A percentile compares a stretch with the other conserved stretches of the same genome.
These are phyloP conservation scores for Gymnorhina tibicen DNA, from an alignment of 2,113 vertebrate genomes.

Conservation along the genomic window DNA sequence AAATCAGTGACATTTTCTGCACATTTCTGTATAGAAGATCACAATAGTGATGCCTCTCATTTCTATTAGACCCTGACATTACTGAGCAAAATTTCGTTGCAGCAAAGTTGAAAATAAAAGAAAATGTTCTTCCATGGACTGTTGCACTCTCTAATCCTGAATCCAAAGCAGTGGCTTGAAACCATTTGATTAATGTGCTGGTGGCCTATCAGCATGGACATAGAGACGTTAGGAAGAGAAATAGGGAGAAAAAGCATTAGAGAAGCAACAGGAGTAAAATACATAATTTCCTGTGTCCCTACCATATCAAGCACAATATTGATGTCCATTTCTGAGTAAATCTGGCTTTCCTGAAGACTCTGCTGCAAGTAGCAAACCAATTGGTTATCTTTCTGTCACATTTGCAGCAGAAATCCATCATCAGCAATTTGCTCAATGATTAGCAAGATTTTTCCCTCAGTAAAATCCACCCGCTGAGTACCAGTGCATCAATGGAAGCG, in stretches of 20 bases:
- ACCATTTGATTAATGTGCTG: background rate
- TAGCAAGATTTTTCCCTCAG: background rate
- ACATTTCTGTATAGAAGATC: background rate
- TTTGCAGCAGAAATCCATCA: background rate
- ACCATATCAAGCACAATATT: background rate
- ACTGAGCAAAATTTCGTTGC: background rate
- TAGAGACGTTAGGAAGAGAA: background rate
- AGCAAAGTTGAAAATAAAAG: background rate
- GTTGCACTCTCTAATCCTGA: background rate
- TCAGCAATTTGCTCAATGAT: background rate
- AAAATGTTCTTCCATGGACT: background rate
- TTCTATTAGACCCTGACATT: background rate
- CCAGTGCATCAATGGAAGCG: background rate
- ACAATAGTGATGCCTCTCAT: background rate
- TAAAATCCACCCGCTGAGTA: background rate
- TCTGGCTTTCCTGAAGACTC: background rate
- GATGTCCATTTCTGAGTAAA: background rate
- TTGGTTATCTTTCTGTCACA: background rate
- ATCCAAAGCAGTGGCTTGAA: background rate
- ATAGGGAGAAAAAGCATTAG: background rate
- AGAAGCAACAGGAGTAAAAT: background rate
- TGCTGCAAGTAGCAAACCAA: background rate
- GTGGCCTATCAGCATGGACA: background rate
- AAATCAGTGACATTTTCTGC: background rate
- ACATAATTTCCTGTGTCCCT: background rate